phyloP scores from a whole-genome alignment of 2,797 vertebrate genomes.

The Dicrostonyx torquatus region DNA sequence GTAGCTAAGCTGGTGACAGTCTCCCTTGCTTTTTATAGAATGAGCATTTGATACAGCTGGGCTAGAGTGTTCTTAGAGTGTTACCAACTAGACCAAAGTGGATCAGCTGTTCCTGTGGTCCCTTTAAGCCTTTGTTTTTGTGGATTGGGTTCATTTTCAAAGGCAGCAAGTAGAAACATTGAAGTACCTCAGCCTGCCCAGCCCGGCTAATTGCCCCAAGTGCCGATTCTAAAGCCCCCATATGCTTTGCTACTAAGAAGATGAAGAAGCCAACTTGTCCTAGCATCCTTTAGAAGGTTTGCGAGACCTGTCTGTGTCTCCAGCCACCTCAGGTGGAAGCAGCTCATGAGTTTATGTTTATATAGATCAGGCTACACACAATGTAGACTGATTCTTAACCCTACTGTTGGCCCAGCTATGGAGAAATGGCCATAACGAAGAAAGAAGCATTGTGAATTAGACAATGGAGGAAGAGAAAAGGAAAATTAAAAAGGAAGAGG shows the following conservation, averaged over 20 bases:
- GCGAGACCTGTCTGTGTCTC: not conserved
- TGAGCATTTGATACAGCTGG: not conserved
- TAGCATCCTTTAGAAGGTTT: not conserved
- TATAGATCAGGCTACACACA: not conserved
- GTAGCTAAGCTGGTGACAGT: not conserved
- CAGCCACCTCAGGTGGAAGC: not conserved
- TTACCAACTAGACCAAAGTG: not conserved
- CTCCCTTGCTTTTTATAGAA: conserved; percentile 49
- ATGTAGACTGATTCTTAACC: not conserved
- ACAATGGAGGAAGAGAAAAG: not conserved
- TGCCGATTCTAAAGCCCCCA: not conserved
- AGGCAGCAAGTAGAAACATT: not conserved
- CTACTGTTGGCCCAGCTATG: not conserved
- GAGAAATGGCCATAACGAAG: not conserved
- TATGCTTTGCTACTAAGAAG: not conserved
- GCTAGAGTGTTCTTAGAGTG: conserved; percentile 35
- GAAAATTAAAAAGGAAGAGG: not conserved
- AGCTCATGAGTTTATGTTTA: not conserved
- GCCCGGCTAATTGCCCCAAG: not conserved
- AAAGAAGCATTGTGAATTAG: not conserved
- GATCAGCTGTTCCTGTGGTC: not conserved
- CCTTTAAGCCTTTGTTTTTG: conserved; percentile 23
- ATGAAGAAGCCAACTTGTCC: not conserved
- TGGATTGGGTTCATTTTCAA: conserved; percentile 51
- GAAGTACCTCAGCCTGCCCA: not conserved